Conservation (phyloP, 1,140 invertebrate species). For the Drosophila prosaltans region DNA sequence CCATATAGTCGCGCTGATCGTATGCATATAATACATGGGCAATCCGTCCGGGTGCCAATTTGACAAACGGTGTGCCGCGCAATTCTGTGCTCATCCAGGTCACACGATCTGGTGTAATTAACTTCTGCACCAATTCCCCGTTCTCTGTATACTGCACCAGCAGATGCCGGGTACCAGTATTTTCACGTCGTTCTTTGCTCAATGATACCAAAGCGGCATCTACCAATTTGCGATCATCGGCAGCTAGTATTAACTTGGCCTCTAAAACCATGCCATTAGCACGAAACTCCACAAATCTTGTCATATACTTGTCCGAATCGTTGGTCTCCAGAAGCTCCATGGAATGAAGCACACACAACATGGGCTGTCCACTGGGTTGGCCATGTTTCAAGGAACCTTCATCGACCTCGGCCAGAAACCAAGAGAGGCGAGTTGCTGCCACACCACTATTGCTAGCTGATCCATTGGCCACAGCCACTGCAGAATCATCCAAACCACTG, state of each 20-base stretch:
- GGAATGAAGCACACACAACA: constrained; percentile 62
- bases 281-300: constrained; percentile 63
- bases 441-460: neutral
- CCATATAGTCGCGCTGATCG: constrained; percentile 59
- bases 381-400: constrained; percentile 51
- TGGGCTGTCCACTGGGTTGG: constrained; percentile 37
- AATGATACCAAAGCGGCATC: constrained; percentile 57
- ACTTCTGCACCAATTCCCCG: constrained; percentile 54
- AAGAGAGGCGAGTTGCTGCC: constrained; percentile 64
- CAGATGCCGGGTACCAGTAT: constrained; percentile 28
- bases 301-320: constrained; percentile 67
- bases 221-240: constrained; percentile 63
- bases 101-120: constrained; percentile 48
- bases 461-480: constrained; percentile 28
- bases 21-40: constrained; percentile 58
- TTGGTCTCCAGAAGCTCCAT: constrained; percentile 68
- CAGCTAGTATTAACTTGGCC: constrained; percentile 68
- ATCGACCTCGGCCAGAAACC: constrained; percentile 76
- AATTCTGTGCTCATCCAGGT: constrained; percentile 56
- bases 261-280: constrained; percentile 55
- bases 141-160: constrained; percentile 63
- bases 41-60: constrained; percentile 33
- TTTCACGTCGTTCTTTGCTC: constrained; percentile 43
- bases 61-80: constrained; percentile 46
- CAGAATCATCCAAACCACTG: constrained; percentile 59